Evolutionary conservation across 2,797 vertebrate species (phyloP).

Genomic region (Thamnophis elegans): DNA sequence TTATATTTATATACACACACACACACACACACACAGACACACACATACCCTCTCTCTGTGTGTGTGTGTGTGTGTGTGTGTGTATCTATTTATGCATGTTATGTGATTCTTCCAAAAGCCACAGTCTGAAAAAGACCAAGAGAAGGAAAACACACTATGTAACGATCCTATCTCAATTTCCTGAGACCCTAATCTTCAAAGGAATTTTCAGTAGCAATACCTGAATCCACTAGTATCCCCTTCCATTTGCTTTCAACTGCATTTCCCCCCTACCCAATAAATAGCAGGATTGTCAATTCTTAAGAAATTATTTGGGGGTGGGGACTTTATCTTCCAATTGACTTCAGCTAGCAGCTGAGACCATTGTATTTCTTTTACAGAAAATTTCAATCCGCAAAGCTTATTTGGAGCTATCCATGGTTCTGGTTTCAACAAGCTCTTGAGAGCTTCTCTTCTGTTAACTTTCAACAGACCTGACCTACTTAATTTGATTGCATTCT

Average conservation of each 20-base stretch:
- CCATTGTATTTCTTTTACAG: background rate
- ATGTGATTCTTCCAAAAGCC: background rate
- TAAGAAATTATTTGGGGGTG: background rate
- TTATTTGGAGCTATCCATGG: background rate
- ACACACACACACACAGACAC: no score
- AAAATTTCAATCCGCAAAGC: background rate
- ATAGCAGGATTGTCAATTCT: background rate
- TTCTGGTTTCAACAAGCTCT: background rate
- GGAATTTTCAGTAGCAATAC: background rate
- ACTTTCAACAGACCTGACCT: background rate
- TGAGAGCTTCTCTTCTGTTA: background rate
- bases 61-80: no score
- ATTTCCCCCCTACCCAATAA: background rate
- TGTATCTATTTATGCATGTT: background rate
- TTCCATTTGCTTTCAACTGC: background rate
- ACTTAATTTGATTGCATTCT: background rate
- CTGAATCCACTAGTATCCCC: background rate
- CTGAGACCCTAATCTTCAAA: background rate
- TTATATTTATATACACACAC: background rate
- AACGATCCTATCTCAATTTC: background rate
- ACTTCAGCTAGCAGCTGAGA: background rate
- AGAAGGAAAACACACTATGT: background rate
- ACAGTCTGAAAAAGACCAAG: background rate
- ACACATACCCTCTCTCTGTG: no score
- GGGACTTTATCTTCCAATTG: background rate